Base-by-base conservation (phyloP, 2,797 vertebrate genomes). In the Cirrhinus mrigala region DNA sequence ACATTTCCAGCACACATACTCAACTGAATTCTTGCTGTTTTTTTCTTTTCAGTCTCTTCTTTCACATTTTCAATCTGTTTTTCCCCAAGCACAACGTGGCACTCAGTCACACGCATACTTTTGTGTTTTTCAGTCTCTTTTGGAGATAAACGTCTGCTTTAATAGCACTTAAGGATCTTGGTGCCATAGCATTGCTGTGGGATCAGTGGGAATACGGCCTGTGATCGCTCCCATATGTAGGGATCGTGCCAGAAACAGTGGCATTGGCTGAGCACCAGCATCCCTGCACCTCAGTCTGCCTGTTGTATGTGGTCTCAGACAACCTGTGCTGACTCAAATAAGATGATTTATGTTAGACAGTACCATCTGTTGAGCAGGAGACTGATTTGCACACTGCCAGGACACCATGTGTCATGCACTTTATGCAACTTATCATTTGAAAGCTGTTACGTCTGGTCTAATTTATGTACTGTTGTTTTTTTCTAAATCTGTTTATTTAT, bases 1-100 rank as follows among this genome's bases (percentile, higher is more conserved):
- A 86, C 83, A 78, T 86, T 86, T 90, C 79, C 87, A 87, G 46
- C 78, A 70, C 73, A 85, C 85, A 88, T 84, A 48, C 82, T 86
- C 81, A 80, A 46, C 66, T 75, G 84, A n/a, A 44, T 70, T 81
- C 24, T 58, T 79, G 40, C 40, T 52, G 9, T 48, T 6, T 66
- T 74, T 73, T 79, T 33, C 68, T 77, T 33, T 80, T 77, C 27
- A 16, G 60, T 76, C 29, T 87, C 62, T 33, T 29, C 48, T 81
- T 79, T 44, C 50, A 33, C 69, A 68, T 75, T 85, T 80, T 40
- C n/a, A 66, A 33, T 78, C 83, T 48, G 12, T 78, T 81, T 86
- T 81, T 85, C 69, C 37, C 81, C 0, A 29, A 69, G 56, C 54
- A 71, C 56, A 82, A 85, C 64, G 73, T 87, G 80, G 80, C 85